Evolutionary conservation across 2,888 invertebrate genomes (phyloP), one percentile per base, ranked within the genome.

Genomic region (Chrysomela aeneicollis): DNA sequence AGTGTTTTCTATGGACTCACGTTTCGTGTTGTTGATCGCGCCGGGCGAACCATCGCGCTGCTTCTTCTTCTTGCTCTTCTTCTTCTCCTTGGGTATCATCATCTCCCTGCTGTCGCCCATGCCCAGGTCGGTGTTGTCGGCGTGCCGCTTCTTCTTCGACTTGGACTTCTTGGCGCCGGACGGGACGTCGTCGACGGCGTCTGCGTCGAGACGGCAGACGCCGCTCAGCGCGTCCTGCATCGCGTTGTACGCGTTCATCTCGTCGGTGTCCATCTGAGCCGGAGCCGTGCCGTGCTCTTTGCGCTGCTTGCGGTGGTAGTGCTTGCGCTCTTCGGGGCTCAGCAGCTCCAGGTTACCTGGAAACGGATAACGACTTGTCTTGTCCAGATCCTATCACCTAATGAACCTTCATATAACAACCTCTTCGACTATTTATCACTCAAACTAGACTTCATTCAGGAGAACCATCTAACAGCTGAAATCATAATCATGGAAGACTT

Each of bases 1-100:
- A 6, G 4, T 5, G 4, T 6, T 26, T 26, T 26, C 6, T 37
- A 19, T 52, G 18, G 10, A 53, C 50, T 59, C 35, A 42, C 81
- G 74, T 72, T 82, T 81, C 6, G 72, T 71, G 17, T 76, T 74
- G 46, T 69, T 74, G 1, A 70, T 73, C 8, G 68, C 66, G 19
- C 64, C 63, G 6, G 77, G 76, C 1, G 76, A 77, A 18, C 59
- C 60, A 68, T 82, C 82, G 26, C 82, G 73, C 65, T 82, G 73
- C 64, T 81, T 79, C 59, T 83, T 83, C 73, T 82, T 83, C 66
- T 82, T 82, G 63, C 80, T 82, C 64, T 82, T 82, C 42, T 77
- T 76, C 71, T 81, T 82, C 61, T 83, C 82, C 66, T 82, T 83
- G 0, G 83, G 82, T 53, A 83, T 82, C 81, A 83, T 83, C 80